Evolutionary conservation across 2,888 invertebrate genomes (phyloP), one percentile per base, ranked within the genome.

Genomic region (Zygothrica quintamaculata): DNA sequence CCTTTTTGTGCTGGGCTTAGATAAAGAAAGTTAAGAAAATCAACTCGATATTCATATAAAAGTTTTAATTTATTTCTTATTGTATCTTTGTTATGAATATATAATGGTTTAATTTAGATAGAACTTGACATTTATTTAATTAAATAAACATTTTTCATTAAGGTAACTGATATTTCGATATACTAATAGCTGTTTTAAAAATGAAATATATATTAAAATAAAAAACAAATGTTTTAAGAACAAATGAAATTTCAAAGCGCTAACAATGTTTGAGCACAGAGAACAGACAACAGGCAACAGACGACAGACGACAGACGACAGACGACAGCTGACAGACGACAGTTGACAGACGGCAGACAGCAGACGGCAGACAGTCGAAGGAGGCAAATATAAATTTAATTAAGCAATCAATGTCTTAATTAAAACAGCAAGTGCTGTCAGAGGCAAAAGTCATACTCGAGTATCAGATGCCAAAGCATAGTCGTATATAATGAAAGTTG

Each of bases 391-490:
- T 65, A 65, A 53, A 69, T 72, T 75, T 72, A 77, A 78, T 77
- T 73, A 72, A 77, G 77, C 70, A 78, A 75, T 77, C 77, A 78
- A 78, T 73, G 76, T 67, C 79, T 77, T 77, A 77, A 77, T 77
- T 77, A 77, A 78, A 77, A 74, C 59, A 34, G 64, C 66, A 57
- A 74, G 68, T 60, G 68, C 60, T 37, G 33, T 9, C 44, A 52
- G 31, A 46, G 34, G 16, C 26, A 48, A 43, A 25, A 36, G 42
- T 2, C 18, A 22, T 22, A 5, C 59, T 5, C n/a, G n/a, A 39
- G 11, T 15, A 29, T 15, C 52, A 43, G 36, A 15, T 16, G 33
- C 12, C 33, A 15, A 9, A 6, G 36, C 8, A 39, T 3, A 22
- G 43, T 6, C 13, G 18, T 22, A 22, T 3, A 5, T 22, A 22